Base-by-base conservation (phyloP, 2,113 vertebrate species). In the Syngnathus scovelli region DNA sequence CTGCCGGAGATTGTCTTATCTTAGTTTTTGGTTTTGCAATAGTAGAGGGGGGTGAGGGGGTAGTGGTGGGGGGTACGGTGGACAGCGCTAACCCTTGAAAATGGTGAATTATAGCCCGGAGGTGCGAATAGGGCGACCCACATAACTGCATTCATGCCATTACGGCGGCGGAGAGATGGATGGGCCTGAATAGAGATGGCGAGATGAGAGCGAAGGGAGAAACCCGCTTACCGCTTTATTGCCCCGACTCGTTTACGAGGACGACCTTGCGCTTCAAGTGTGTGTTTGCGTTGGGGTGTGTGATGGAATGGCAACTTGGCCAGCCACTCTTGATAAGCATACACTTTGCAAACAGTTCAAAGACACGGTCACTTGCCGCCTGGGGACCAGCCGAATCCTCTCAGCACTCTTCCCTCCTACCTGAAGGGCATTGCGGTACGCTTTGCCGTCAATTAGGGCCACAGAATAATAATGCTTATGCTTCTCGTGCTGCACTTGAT, bases 401-500 rank as follows among this genome's bases (percentile, higher is more conserved):
- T 78, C 80, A 78, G 80, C 81, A 77, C 81, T 64, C 80, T 62
- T 76, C 12, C 38, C 60, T 13, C n/a, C 72, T 66, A 77, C 77
- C 67, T 72, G 84, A 89, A 89, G 87, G 86, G 78, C 86, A 89
- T 83, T 85, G 86, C 84, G 84, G 82, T 66, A 79, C 69, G 83
- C 82, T 61, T 82, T 75, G 72, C 82, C 76, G 61, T 85, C 79
- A 81, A n/a, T 71, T 63, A 85, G 74, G 78, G 61, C 68, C 51
- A 71, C 63, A 67, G 70, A 68, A 72, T 69, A 68, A 70, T 70
- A 68, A 85, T 70, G 76, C 74, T 69, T 64, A 52, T 61, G 27
- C 66, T 74, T 67, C 66, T 78, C 10, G 5, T 46, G 54, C 72
- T 68, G 46, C 52, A 27, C 12, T 23, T 64, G 72, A 66, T 58